A percentile compares a stretch with the other conserved stretches of the same genome.
Evolutionary conservation across 2,113 vertebrate genomes (phyloP).

Genomic region (Leptocoma aspasia): DNA sequence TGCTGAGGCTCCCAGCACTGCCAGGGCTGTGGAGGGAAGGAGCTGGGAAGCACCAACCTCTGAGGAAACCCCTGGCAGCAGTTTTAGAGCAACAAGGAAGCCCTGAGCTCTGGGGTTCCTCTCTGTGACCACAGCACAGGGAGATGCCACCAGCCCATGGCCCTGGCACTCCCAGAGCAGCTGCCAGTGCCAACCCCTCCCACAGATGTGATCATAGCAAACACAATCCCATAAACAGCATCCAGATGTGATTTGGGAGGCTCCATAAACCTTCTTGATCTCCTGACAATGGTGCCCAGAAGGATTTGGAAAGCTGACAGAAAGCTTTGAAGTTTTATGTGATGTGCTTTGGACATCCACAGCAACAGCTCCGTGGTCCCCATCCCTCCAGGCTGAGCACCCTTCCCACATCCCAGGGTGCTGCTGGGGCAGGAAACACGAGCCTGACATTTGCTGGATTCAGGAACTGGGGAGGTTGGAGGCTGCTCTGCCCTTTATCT

Average conservation of each 20-base stretch:
- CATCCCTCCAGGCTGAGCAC: neutral
- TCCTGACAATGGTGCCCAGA: constrained; percentile 18
- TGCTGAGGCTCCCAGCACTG: neutral
- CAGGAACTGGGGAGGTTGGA: rapidly evolving
- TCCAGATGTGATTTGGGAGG: constrained; percentile 5
- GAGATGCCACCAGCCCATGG: neutral
- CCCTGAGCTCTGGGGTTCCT: neutral
- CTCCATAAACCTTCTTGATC: neutral
- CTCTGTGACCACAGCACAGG: neutral
- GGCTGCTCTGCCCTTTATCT: neutral
- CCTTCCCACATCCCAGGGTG: neutral
- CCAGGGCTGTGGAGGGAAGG: neutral
- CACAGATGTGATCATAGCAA: neutral
- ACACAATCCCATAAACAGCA: neutral
- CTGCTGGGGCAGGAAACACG: rapidly evolving
- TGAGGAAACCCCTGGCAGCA: neutral
- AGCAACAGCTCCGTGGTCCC: neutral
- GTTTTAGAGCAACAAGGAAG: neutral
- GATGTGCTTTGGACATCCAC: neutral
- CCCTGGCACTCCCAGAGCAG: neutral
- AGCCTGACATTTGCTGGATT: rapidly evolving
- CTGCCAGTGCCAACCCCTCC: neutral
- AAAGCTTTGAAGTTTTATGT: neutral
- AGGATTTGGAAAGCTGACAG: constrained; percentile 8
- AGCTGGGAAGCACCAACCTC: neutral